Base-by-base conservation (phyloP, 2,888 invertebrate species). In the Idaea aversata region DNA sequence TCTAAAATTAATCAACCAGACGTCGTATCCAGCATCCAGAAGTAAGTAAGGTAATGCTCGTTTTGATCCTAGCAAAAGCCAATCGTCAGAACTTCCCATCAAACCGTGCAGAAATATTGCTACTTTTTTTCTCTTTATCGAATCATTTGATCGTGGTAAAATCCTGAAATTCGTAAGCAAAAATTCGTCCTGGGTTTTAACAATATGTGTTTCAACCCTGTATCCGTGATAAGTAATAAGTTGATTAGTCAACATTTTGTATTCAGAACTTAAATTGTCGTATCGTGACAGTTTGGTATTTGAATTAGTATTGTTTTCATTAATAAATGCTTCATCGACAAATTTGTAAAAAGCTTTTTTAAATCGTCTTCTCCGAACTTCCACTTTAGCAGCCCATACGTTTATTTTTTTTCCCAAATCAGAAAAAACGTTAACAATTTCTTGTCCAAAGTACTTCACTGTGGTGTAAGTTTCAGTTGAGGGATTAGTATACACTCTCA, bases 1-100 rank as follows among this genome's bases (percentile, higher is more conserved):
- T 68, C 85, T 79, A 5, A 81, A 81, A 65, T 94, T 94, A 10
- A 90, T 82, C 86, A 86, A 91, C 96, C 88, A 96, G 0, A 94
- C 93, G 69, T 94, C 93, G 70, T 88, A 93, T 7, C 92, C 91
- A 5, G 83, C 82, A 63, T 95, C 85, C 85, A 91, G 83, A 87
- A 96, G 63, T 47, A 83, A 66, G 69, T 82, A 86, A 0, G 86
- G 82, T 5, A 87, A 67, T 10, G 82, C 72, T 65, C 70, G 73
- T n/a, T 77, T 72, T 16, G 77, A 70, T 3, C 84, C 84, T 34
- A 84, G 75, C 13, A 84, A 65, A 16, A 86, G 63, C 86, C 86
- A 86, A 66, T 87, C 84, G 47, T 79, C 79, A n/a, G 85, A 78
- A 67, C 81, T 82, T 3, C 83, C 85, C 65, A 83, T 69, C 16